Evolutionary conservation across 2,113 vertebrate species (phyloP).

Genomic region (Trogon surrucura): DNA sequence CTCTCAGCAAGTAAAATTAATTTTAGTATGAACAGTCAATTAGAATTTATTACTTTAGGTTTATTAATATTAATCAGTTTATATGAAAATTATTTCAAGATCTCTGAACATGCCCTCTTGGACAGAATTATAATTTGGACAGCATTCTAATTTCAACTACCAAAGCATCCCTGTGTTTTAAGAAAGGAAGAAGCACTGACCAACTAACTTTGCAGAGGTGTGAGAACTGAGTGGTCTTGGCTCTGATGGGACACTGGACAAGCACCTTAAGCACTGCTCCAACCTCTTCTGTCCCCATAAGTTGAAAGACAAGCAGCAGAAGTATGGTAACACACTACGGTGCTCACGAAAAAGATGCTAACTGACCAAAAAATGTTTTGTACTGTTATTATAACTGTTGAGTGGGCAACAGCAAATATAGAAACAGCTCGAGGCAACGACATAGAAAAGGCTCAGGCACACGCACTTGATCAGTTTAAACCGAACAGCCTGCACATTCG

Average conservation of each 20-base stretch:
- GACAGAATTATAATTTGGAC: neutral
- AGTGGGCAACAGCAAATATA: neutral
- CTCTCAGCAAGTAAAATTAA: neutral
- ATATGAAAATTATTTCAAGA: neutral
- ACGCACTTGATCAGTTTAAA: neutral
- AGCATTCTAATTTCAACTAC: neutral
- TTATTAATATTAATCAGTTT: neutral
- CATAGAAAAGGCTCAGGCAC: neutral
- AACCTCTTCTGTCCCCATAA: neutral
- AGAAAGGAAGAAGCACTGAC: neutral
- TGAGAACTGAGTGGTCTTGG: neutral
- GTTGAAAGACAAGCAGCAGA: neutral
- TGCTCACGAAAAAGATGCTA: neutral
- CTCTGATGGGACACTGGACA: neutral
- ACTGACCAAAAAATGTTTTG: neutral
- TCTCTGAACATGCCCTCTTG: neutral
- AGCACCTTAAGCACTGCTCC: accelerated
- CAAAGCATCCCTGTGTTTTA: neutral
- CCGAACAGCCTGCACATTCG: neutral
- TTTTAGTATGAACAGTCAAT: neutral
- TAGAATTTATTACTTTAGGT: neutral
- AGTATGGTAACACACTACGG: neutral
- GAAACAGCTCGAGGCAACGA: neutral
- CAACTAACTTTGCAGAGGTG: neutral
- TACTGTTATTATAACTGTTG: neutral